Conservation (phyloP, 2,797 vertebrate species). For the Notamacropus eugenii region DNA sequence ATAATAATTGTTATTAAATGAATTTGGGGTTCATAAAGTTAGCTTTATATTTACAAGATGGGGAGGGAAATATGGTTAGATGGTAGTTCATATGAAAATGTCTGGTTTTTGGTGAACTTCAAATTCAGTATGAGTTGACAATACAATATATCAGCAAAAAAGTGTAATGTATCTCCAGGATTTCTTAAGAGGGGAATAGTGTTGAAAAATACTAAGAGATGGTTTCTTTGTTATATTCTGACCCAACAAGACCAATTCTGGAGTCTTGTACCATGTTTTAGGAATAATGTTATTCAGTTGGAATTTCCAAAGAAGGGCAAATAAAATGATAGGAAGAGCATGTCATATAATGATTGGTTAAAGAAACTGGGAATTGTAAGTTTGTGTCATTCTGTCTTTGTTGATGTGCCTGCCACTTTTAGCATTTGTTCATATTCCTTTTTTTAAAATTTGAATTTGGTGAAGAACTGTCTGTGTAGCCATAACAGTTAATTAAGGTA, state of each 20-base stretch:
- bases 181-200: not conserved
- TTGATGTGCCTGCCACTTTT: not conserved
- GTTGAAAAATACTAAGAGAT: not conserved
- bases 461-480: not conserved
- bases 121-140: not conserved
- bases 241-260: not conserved
- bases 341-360: not conserved
- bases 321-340: not conserved
- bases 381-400: not conserved
- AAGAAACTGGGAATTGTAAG: not conserved
- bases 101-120: not conserved
- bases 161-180: not conserved
- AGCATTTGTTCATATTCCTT: not conserved
- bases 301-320: not conserved
- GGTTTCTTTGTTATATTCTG: not conserved
- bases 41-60: not conserved
- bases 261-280: not conserved
- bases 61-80: not conserved
- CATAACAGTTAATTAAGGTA: not conserved
- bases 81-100: not conserved
- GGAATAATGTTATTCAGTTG: not conserved
- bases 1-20: not conserved
- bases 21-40: not conserved
- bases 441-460: not conserved
- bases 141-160: not conserved